phyloP scores from a whole-genome alignment of 2,113 vertebrate species.

The Cheirogaleus medius region DNA sequence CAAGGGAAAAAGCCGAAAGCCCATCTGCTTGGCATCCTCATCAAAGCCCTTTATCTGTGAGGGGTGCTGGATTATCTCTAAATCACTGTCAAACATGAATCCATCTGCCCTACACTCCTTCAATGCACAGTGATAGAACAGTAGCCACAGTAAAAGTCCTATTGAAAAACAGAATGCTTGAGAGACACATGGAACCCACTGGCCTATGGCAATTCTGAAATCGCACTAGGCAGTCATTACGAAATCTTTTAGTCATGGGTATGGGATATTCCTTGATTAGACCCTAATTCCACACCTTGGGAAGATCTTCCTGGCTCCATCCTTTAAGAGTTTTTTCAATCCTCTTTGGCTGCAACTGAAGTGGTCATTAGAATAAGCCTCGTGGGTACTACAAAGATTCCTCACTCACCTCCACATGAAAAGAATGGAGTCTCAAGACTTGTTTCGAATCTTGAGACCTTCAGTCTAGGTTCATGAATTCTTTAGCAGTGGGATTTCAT shows the following conservation, averaged over 20 bases:
- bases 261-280: neutral
- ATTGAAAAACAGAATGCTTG: neutral
- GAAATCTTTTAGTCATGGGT: neutral
- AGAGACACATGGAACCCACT: neutral
- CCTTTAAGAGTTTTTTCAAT: neutral
- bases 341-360: neutral
- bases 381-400: neutral
- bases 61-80: conserved; percentile 14
- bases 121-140: neutral
- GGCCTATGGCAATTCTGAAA: neutral
- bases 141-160: neutral
- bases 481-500: neutral
- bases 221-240: neutral
- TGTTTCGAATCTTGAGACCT: neutral
- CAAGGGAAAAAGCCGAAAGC: neutral
- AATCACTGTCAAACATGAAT: conserved; percentile 66
- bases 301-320: neutral
- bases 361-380: neutral
- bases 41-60: conserved; percentile 64
- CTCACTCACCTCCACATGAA: neutral
- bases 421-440: neutral
- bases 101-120: conserved; percentile 42
- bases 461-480: neutral
- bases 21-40: conserved; percentile 52
- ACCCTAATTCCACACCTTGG: neutral